Base-by-base conservation (phyloP, 2,888 invertebrate species). In the Deroplatys truncata region DNA sequence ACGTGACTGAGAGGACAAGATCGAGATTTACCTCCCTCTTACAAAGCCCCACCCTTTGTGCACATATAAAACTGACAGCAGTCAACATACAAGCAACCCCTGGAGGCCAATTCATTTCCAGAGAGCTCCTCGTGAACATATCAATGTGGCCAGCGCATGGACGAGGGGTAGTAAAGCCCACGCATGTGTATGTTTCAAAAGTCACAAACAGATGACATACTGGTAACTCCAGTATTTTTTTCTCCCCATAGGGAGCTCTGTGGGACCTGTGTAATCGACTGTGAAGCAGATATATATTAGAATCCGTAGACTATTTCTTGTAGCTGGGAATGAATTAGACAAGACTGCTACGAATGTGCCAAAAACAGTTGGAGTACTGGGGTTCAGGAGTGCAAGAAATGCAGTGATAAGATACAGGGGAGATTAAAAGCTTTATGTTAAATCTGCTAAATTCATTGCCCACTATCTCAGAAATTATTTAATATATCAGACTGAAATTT, bases 181-280 rank as follows among this genome's bases (percentile, higher is more conserved):
- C 31, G 29, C n/a, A 0, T 20, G 29, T 28, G 8, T 35, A 35
- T 49, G 28, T 82, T 82, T 43, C 31, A 35, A 82, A 85, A 86
- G 85, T 86, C 89, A 85, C 82, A 82, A 89, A 85, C 89, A 89
- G 89, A 89, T 89, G 89, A 89, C 89, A 86, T 89, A 89, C 86
- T 49, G 56, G 86, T 28, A 86, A 28, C 28, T 49, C 56, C 86
- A 56, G 56, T 7, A 20, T 72, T 72, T 56, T 72, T 49, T 86
- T 72, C 35, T 84, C 28, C 43, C 28, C 86, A 56, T 49, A 56
- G 25, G 31, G 56, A 31, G 49, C 35, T 15, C 43, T 56, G 49
- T 56, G 86, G 43, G 86, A 86, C 56, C 20, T 72, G 56, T 72
- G 56, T 20, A 72, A 72, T 72, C 56, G 56, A 20, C 56, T 20